Evolutionary conservation across 2,797 vertebrate genomes (phyloP).

Genomic region (Sebastes glaucus): DNA sequence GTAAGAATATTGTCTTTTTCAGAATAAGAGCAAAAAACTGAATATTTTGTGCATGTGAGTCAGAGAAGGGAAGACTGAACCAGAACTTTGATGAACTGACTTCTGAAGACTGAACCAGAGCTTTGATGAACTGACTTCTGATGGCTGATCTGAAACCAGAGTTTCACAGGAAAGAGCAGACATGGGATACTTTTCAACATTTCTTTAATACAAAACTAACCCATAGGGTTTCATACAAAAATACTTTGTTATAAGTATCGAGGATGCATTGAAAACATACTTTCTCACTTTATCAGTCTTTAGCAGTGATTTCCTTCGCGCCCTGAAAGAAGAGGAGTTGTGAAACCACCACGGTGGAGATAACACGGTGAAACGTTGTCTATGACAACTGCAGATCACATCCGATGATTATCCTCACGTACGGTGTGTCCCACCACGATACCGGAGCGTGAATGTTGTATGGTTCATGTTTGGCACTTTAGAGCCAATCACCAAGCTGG

Average conservation of each 20-base stretch:
- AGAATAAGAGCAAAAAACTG: no score
- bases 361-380: slow-evolving; percentile 56
- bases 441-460: background rate
- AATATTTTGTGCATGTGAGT: no score
- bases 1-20: no score
- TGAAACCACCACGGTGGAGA: slow-evolving; percentile 13
- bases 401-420: slow-evolving; percentile 15
- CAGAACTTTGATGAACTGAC: background rate
- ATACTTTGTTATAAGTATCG: slow-evolving; percentile 57
- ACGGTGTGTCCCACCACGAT: slow-evolving; percentile 37
- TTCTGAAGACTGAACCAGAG: no score
- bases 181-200: slow-evolving; percentile 6
- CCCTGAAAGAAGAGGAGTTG: slow-evolving; percentile 39
- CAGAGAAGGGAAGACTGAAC: background rate
- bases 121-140: no score
- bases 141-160: background rate
- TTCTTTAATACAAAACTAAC: slow-evolving; percentile 71
- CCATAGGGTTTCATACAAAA: slow-evolving; percentile 84
- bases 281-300: slow-evolving; percentile 58
- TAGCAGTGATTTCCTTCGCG: slow-evolving; percentile 29
- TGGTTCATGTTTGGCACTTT: slow-evolving; percentile 51
- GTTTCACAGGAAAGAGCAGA: background rate
- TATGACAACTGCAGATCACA: slow-evolving; percentile 29
- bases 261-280: slow-evolving; percentile 50
- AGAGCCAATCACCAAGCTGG: slow-evolving; percentile 6